phyloP scores from a whole-genome alignment of 2,797 vertebrate species.

The Chaetophractus vellerosus region DNA sequence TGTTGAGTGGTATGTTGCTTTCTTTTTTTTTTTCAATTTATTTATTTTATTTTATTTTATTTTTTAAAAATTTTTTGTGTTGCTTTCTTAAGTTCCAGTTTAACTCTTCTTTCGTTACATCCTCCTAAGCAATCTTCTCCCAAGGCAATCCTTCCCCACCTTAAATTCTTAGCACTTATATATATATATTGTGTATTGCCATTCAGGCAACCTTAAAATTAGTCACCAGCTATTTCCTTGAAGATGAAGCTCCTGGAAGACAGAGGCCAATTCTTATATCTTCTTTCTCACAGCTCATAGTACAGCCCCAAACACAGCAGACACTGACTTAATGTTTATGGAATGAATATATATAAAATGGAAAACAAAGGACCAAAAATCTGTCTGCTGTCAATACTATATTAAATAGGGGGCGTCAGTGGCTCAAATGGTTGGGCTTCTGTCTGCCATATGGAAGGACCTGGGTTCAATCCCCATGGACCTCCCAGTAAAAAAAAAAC shows the following conservation, averaged over 20 bases:
- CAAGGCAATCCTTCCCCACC: neutral
- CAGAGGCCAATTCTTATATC: neutral
- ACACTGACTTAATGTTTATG: neutral
- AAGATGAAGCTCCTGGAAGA: neutral
- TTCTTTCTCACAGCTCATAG: neutral
- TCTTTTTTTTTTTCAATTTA: no score
- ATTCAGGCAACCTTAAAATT: conserved; percentile 5
- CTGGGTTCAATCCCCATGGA: no score
- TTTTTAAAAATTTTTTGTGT: no score
- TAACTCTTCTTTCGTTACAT: neutral
- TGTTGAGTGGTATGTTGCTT: neutral
- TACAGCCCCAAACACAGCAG: neutral
- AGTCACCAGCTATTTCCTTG: neutral
- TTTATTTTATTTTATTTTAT: no score
- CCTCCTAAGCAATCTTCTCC: neutral
- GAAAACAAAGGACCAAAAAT: neutral
- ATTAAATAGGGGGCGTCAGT: no score
- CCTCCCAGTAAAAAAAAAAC: no score
- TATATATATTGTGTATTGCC: neutral
- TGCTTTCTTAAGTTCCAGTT: neutral
- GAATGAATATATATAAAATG: neutral
- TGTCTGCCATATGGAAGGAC: no score
- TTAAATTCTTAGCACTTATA: neutral
- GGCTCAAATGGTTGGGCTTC: no score
- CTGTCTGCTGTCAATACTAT: neutral